These are phyloP conservation scores for Sphaeramia orbicularis DNA, from an alignment of 2,797 vertebrate species.

Conservation along the genomic window DNA sequence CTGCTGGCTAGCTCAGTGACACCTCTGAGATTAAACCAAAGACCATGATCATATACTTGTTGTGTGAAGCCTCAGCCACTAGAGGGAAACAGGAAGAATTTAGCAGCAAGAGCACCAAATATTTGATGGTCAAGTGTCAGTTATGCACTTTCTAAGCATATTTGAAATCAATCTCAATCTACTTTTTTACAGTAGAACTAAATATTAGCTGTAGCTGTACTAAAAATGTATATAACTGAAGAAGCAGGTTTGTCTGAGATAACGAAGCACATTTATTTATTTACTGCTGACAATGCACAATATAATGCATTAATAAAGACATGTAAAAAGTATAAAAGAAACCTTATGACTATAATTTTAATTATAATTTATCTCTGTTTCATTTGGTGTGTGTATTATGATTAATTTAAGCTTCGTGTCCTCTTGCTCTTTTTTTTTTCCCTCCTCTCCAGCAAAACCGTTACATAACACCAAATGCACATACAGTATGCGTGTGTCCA, in stretches of 20 bases:
- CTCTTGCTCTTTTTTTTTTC: conserved; percentile 28
- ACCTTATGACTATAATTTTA: no score
- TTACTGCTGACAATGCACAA: no score
- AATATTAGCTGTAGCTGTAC: no score
- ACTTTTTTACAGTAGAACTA: no score
- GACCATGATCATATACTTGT: neutral
- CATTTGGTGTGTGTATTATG: conserved; percentile 2
- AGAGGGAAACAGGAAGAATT: conserved; percentile 38
- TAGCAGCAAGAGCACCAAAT: neutral
- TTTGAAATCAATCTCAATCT: no score
- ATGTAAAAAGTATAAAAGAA: no score
- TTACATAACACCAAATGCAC: conserved; percentile 61
- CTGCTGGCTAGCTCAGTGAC: neutral
- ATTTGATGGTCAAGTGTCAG: neutral
- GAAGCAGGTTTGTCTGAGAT: no score
- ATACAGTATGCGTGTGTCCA: conserved; percentile 43
- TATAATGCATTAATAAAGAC: no score
- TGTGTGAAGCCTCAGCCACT: conserved; percentile 26
- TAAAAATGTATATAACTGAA: no score
- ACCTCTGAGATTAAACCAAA: neutral
- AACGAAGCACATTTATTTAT: no score
- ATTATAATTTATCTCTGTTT: conserved; percentile 9
- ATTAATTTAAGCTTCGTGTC: conserved; percentile 42
- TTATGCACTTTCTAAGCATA: no score
- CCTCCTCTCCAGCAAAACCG: conserved; percentile 38